Conservation (phyloP, 2,797 vertebrate genomes). For the Macroramphosus scolopax region DNA sequence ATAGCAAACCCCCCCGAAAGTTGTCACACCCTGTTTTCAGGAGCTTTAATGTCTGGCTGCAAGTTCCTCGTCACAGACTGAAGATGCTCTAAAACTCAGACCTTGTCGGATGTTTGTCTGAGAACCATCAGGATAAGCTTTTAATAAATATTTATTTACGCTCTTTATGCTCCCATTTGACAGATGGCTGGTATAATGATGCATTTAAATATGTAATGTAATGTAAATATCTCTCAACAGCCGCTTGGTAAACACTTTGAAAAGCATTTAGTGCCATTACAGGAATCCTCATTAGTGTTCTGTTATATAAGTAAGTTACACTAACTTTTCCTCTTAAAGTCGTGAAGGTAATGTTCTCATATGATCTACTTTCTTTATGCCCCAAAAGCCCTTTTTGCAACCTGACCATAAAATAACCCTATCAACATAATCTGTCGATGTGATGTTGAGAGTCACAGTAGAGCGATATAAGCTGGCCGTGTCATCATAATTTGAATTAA, state of each 20-base stretch:
- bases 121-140: background rate
- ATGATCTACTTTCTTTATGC: too few species aligned
- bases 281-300: too few species aligned
- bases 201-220: too few species aligned
- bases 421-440: too few species aligned
- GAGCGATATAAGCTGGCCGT: slow-evolving; percentile 4
- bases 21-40: background rate
- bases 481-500: slow-evolving; percentile 10
- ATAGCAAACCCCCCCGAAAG: background rate
- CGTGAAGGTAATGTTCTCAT: too few species aligned
- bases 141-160: too few species aligned
- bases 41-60: background rate
- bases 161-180: background rate
- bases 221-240: background rate
- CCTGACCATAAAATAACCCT: too few species aligned
- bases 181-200: background rate
- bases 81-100: slow-evolving; percentile 7
- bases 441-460: background rate
- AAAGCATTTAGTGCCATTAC: too few species aligned
- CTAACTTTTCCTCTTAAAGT: too few species aligned
- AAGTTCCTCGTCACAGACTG: slow-evolving; percentile 3
- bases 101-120: background rate
- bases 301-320: too few species aligned
- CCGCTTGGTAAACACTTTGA: too few species aligned
- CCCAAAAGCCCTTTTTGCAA: too few species aligned